Evolutionary conservation across 2,113 vertebrate genomes (phyloP), one percentile per base, ranked within the genome.

Genomic region (Takifugu flavidus): DNA sequence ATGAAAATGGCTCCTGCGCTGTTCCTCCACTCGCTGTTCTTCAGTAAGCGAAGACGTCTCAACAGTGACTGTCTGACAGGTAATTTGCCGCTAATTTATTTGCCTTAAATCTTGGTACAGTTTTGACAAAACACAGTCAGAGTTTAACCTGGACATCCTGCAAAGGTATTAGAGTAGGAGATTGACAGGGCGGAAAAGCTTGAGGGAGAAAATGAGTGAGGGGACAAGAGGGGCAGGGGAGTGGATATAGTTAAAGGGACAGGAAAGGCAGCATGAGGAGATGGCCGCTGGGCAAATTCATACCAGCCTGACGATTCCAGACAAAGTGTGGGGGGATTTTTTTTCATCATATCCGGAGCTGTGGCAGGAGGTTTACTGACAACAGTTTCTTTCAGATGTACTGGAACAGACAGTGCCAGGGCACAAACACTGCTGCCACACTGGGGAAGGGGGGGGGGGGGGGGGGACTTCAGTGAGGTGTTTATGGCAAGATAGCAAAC

Each of bases 71-170:
- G 67, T 82, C 72, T 86, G 85, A 80, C 85, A 83, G 82, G 77
- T 82, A 70, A 82, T 85, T 86, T 82, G 65, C 71, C 51, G 71
- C 56, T 81, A 79, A 87, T 91, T 83, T 80, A 82, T 85, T 69
- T 79, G 62, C 68, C 67, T 80, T 81, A 79, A 83, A 74, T 81
- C 63, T 65, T 74, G 69, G 62, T 74, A 50, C 75, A 73, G 75
- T 68, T 73, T 69, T 14, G 63, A 71, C 67, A 62, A 27, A 65
- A 61, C 28, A 11, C 2, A 42, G 85, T 85, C 75, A 73, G 34
- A 79, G 86, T 82, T 87, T 78, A 77, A 56, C 25, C 51, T 26
- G 77, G 77, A 89, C 77, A 80, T 76, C 75, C 75, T 81, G 81
- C 80, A 75, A 80, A 82, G 74, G 63, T 84, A 82, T 85, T 76